phyloP scores from a whole-genome alignment of 1,140 invertebrate species.

The Psilanteris sp. region DNA sequence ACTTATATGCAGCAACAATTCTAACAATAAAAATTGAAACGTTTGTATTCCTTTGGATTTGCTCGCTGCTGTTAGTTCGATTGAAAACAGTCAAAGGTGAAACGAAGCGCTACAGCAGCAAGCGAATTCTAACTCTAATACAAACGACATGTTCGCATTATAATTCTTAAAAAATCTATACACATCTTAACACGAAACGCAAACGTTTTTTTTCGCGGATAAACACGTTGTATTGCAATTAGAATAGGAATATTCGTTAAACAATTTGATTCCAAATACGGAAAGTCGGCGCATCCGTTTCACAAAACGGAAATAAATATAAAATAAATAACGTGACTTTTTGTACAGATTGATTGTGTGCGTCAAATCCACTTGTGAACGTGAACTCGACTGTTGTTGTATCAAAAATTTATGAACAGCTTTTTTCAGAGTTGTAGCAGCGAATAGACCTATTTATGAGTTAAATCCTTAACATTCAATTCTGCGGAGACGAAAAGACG shows the following conservation, averaged over 20 bases:
- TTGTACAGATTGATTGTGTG: slow-evolving; percentile 9
- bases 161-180: slow-evolving; percentile 6
- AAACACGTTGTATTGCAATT: slow-evolving; percentile 4
- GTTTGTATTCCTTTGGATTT: neutral
- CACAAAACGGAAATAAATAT: no score
- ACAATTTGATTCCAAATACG: slow-evolving; percentile 1
- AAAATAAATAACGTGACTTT: slow-evolving; percentile 3
- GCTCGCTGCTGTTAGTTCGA: neutral
- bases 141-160: neutral
- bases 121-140: neutral
- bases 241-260: neutral
- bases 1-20: neutral
- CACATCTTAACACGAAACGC: neutral
- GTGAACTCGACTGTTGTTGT: slow-evolving; percentile 11
- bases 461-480: slow-evolving; percentile 14
- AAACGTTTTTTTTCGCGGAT: neutral
- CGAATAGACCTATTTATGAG: slow-evolving; percentile 19
- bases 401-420: slow-evolving; percentile 18
- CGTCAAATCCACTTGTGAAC: slow-evolving; percentile 3
- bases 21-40: neutral
- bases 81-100: neutral
- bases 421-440: slow-evolving; percentile 18
- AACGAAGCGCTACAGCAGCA: neutral
- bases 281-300: neutral
- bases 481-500: slow-evolving; percentile 22